Conservation (phyloP, 2,797 vertebrate species). For the Myotis vivesi region DNA sequence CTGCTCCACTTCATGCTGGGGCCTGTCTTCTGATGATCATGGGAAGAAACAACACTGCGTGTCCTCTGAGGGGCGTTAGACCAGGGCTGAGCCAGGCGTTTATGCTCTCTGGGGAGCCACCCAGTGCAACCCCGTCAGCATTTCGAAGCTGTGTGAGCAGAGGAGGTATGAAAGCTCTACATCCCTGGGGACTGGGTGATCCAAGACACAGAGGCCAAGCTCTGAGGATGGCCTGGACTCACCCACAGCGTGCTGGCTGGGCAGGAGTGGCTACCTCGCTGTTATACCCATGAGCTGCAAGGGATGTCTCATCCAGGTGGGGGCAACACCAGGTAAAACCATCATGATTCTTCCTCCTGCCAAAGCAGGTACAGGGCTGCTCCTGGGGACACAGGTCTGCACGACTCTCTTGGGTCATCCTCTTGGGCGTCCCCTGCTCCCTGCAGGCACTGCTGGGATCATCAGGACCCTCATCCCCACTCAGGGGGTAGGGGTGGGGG, state of each 20-base stretch:
- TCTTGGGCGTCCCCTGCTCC: neutral
- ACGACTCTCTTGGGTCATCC: neutral
- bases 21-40: neutral
- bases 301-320: neutral
- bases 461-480: too few species aligned
- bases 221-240: neutral
- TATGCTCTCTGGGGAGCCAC: too few species aligned
- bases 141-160: too few species aligned
- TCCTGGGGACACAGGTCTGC: neutral
- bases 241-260: neutral
- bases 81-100: accelerated
- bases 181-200: neutral
- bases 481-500: neutral
- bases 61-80: neutral
- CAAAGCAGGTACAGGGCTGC: neutral
- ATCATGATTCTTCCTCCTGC: neutral
- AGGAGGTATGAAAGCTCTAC: too few species aligned
- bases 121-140: neutral
- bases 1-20: neutral
- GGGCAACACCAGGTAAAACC: neutral
- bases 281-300: accelerated
- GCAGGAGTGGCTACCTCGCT: too few species aligned
- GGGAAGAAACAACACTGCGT: neutral
- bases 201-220: neutral
- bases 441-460: too few species aligned